phyloP scores from a whole-genome alignment of 2,113 vertebrate genomes.

The Zeus faber region DNA sequence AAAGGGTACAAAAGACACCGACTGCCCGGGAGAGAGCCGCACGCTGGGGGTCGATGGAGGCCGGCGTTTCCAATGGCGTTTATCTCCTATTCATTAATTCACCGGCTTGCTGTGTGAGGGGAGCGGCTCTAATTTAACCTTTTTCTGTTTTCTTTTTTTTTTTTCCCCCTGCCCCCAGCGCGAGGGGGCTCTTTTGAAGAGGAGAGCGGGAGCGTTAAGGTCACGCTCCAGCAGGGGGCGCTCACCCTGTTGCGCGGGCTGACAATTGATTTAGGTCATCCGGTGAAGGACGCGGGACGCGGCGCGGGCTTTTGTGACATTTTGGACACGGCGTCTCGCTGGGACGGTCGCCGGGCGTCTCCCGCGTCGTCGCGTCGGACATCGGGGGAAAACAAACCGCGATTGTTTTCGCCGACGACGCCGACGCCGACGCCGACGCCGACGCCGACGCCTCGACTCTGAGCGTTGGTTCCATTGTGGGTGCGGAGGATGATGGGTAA shows the following conservation, averaged over 20 bases:
- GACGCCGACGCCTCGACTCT: slow-evolving; percentile 23
- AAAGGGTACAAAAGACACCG: slow-evolving; percentile 31
- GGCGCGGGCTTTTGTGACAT: slow-evolving; percentile 39
- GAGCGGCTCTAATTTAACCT: slow-evolving; percentile 43
- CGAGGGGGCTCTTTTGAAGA: slow-evolving; percentile 21
- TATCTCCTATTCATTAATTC: slow-evolving; percentile 54
- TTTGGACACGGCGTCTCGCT: slow-evolving; percentile 33
- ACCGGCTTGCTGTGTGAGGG: slow-evolving; percentile 25
- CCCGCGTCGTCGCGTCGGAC: no score
- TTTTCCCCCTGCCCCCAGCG: not conserved
- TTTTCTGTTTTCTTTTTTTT: slow-evolving; percentile 2
- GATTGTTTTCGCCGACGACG: no score
- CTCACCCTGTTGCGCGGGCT: slow-evolving; percentile 45
- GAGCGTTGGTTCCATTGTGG: slow-evolving; percentile 3
- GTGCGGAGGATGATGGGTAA: slow-evolving; percentile 28
- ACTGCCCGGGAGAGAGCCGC: slow-evolving; percentile 48
- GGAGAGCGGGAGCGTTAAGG: slow-evolving; percentile 53
- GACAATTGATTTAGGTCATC: slow-evolving; percentile 66
- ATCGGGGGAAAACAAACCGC: no score
- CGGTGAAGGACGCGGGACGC: slow-evolving; percentile 49
- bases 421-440: no score
- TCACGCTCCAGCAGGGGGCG: slow-evolving; percentile 64
- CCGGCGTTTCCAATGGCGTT: slow-evolving; percentile 51
- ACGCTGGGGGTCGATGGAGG: slow-evolving; percentile 52
- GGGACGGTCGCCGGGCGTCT: not conserved